Evolutionary conservation across 2,888 invertebrate species (phyloP), one percentile per base, ranked within the genome.

Genomic region (Gnatocerus cornutus): DNA sequence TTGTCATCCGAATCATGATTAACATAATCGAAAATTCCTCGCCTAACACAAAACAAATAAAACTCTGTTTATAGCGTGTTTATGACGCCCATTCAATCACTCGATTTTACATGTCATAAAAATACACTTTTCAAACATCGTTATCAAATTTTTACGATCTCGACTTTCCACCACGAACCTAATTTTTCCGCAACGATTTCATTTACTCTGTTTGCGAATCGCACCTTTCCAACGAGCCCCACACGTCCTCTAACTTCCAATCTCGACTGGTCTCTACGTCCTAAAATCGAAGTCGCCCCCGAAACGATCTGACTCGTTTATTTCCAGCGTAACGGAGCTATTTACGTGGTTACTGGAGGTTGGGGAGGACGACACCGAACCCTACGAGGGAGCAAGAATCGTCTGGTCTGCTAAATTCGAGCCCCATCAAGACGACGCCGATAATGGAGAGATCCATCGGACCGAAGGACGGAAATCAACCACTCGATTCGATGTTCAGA

Each of bases 261-360:
- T 37, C 37, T 8, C 37, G 37, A 37, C n/a, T n/a, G 4, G 9
- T 8, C 4, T 8, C 4, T 37, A 37, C 7, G 37, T 37, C 37
- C 37, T n/a, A 7, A 37, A 37, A 37, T n/a, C n/a, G 37, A 21
- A 21, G n/a, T n/a, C 21, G 21, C 1, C 37, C 37, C 7, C 4
- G 37, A 37, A 8, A 2, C 1, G 37, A 37, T n/a, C 2, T 14
- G 33, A 33, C 7, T n/a, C 7, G 2, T 33, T 33, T 16, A 13
- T 39, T 61, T 64, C 37, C 78, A 86, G 85, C 79, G 87, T 92
- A 76, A 92, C 43, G 81, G 97, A 97, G 85, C 91, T 97, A 61
- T 92, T 97, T 82, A 93, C 95, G 14, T 97, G 96, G 96, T 86
- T 97, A 74, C 89, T 97, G 73, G 96, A 97, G 86, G 95, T 97